Evolutionary conservation across 2,888 invertebrate species (phyloP), one percentile per base, ranked within the genome.

Genomic region (Aspidiotus rigidus): DNA sequence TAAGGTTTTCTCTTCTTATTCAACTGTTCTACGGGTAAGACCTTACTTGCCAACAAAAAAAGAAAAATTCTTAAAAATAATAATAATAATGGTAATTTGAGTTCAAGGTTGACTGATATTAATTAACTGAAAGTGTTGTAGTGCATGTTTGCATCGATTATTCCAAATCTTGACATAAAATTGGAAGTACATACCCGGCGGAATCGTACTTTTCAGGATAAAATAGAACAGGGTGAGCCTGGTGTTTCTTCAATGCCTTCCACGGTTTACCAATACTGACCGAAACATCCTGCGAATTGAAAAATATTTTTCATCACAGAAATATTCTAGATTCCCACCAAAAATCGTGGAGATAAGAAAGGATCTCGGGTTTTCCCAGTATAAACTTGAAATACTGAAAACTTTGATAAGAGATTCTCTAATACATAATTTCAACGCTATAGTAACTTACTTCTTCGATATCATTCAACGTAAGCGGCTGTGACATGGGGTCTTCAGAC

Each of bases 121-220:
- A 28, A 28, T 28, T 28, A 28, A 28, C 28, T 28, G 28, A 28
- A 28, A 28, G 28, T 28, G 28, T 28, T 28, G 28, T 28, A 28
- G 28, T 28, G 28, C 28, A 28, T 28, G 1, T 28, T 28, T 28
- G 28, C 28, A 28, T 28, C 28, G 28, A 28, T 67, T 59, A 67
- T 49, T 67, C 60, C 9, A 67, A 42, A 59, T 67, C 67, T 9
- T 44, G 16, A 40, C 67, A 67, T 39, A 67, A 60, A 74, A 82
- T 78, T 73, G 83, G 83, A 78, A 83, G 79, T 73, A 84, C 79
- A 74, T 82, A 83, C 76, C 83, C 83, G 75, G 83, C 82, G 62
- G 83, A 83, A 74, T 83, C 82, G 54, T 82, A 81, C 13, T 76
- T 77, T 64, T 78, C 76, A 39, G 83, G 81, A 76, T 81, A 79